These are phyloP conservation scores for Pluvianellus socialis DNA, from an alignment of 2,113 vertebrate species.

Conservation along the genomic window DNA sequence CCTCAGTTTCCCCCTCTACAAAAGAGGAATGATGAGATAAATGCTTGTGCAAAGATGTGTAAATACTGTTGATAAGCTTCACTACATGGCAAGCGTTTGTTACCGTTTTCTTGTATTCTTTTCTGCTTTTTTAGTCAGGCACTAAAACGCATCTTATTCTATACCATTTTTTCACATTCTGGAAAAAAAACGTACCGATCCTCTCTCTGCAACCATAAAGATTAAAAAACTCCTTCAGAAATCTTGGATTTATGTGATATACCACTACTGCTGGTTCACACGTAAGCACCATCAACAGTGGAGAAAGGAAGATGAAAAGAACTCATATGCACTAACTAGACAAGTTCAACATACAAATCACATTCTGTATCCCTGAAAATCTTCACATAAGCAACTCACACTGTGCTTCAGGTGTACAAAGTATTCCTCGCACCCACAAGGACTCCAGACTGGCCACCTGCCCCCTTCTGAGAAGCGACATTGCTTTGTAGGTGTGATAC, in stretches of 20 bases:
- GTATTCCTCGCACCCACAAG: fast-evolving
- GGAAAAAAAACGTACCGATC: not conserved
- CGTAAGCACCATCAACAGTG: fast-evolving
- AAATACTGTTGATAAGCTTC: not conserved
- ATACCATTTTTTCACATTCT: not conserved
- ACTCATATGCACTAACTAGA: fast-evolving
- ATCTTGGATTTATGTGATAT: not conserved
- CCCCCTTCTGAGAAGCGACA: fast-evolving
- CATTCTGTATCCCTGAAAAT: not conserved
- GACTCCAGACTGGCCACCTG: not conserved
- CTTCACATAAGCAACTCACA: not conserved
- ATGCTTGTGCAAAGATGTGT: not conserved
- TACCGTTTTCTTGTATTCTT: not conserved
- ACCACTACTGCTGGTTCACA: not conserved
- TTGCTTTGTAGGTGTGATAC: not conserved
- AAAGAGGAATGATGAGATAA: not conserved
- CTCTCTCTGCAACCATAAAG: not conserved
- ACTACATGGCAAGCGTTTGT: not conserved
- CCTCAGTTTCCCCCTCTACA: not conserved
- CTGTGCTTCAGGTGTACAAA: not conserved
- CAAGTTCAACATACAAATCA: not conserved
- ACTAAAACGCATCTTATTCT: not conserved
- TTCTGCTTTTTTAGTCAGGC: not conserved
- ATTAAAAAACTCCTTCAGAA: not conserved
- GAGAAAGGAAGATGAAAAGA: not conserved